Evolutionary conservation across 2,797 vertebrate genomes (phyloP).

Genomic region (Phataginus tricuspis): DNA sequence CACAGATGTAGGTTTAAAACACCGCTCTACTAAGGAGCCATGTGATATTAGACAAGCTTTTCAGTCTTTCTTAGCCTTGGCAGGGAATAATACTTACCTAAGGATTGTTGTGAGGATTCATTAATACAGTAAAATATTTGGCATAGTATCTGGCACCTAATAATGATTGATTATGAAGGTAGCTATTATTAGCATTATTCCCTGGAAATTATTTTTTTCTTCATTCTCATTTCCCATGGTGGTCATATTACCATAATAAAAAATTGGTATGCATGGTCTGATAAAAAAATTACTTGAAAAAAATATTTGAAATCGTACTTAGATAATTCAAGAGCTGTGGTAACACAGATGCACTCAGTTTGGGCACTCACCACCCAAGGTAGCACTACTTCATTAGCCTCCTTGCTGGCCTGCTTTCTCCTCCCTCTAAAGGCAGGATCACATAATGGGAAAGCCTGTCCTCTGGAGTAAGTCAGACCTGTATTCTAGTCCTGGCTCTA

Average conservation of each 20-base stretch:
- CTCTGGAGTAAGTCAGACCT: neutral
- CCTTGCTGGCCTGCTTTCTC: neutral
- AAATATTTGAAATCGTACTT: neutral
- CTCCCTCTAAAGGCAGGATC: neutral
- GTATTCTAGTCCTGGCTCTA: neutral
- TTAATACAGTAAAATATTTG: slow-evolving; percentile 32
- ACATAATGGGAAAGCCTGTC: neutral
- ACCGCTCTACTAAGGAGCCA: neutral
- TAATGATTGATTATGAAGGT: neutral
- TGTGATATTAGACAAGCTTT: neutral
- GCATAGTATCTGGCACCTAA: neutral
- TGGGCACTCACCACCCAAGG: neutral
- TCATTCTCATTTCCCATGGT: neutral
- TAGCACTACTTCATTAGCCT: neutral
- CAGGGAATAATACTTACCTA: slow-evolving; percentile 9
- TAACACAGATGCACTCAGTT: neutral
- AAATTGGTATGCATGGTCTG: neutral
- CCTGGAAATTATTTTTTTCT: neutral
- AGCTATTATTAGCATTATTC: neutral
- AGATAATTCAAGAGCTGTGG: neutral
- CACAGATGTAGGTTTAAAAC: neutral
- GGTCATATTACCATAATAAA: neutral
- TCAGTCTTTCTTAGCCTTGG: slow-evolving; percentile 11
- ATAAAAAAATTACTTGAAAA: neutral
- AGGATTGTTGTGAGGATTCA: neutral